Conservation (phyloP, 2,113 vertebrate species). For the Cyprinus carpio region DNA sequence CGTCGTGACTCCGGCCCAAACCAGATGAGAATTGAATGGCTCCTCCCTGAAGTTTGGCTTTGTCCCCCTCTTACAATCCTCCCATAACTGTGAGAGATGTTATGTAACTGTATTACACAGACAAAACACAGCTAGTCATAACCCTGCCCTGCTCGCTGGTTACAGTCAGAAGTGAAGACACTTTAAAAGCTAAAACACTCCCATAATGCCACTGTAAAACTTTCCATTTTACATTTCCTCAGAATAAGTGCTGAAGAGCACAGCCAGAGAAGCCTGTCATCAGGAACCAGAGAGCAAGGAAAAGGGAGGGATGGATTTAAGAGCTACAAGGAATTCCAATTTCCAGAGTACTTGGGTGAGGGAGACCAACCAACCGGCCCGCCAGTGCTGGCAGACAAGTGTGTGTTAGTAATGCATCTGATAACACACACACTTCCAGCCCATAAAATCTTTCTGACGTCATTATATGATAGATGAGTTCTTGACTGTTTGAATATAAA, state of each 20-base stretch:
- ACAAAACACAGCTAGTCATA: slow-evolving; percentile 10
- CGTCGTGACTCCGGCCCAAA: not conserved
- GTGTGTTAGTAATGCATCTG: not conserved
- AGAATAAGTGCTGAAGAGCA: slow-evolving; percentile 23
- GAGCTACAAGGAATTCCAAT: slow-evolving; percentile 21
- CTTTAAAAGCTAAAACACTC: slow-evolving; percentile 32
- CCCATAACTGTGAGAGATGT: slow-evolving; percentile 10
- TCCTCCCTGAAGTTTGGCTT: not conserved
- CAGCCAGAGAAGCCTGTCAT: slow-evolving; percentile 16
- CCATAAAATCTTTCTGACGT: not conserved
- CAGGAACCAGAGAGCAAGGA: not conserved
- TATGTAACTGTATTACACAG: slow-evolving; percentile 38
- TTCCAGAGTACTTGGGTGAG: slow-evolving; percentile 31
- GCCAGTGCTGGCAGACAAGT: not conserved
- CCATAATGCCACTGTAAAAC: slow-evolving; percentile 33
- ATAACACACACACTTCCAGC: slow-evolving; percentile 12
- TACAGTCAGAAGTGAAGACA: slow-evolving; percentile 24
- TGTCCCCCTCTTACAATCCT: slow-evolving; percentile 3
- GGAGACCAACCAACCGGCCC: not conserved
- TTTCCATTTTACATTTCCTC: slow-evolving; percentile 45
- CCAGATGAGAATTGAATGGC: not conserved
- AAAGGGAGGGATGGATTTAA: slow-evolving; percentile 38
- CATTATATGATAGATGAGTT: not conserved
- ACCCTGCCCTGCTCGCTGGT: not conserved
- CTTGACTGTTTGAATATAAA: not conserved